Conservation (phyloP, 2,113 vertebrate species). For the Piliocolobus tephrosceles region DNA sequence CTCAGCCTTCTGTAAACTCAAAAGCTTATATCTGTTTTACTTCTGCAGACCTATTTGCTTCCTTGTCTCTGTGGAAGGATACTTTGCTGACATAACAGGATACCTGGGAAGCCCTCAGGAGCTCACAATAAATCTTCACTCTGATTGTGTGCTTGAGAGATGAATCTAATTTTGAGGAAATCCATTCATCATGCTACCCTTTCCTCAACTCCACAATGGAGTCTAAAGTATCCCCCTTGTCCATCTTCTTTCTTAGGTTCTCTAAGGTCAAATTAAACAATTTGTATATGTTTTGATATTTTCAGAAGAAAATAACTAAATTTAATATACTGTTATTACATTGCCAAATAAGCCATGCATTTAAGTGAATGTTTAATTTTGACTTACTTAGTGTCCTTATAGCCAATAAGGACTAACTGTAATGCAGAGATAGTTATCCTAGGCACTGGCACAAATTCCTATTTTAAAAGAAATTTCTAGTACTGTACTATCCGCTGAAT, state of each 20-base stretch:
- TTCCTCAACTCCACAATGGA: neutral
- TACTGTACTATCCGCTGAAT: neutral
- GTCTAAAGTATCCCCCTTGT: neutral
- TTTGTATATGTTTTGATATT: neutral
- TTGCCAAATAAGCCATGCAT: neutral
- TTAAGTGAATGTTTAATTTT: neutral
- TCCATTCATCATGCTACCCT: neutral
- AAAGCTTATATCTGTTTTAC: neutral
- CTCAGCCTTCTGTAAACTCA: neutral
- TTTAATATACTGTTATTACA: neutral
- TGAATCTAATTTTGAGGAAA: neutral
- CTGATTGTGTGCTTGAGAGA: neutral
- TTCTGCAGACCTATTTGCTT: neutral
- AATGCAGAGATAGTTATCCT: neutral
- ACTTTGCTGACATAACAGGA: neutral
- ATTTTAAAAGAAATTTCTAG: slow-evolving; percentile 23
- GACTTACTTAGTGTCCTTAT: neutral
- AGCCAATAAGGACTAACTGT: neutral
- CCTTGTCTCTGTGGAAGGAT: neutral
- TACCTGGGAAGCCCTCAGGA: neutral
- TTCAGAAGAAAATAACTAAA: neutral
- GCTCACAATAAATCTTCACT: neutral
- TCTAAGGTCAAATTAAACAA: neutral
- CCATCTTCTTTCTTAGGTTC: neutral
- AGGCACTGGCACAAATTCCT: neutral